Evolutionary conservation across 1,140 invertebrate species (phyloP), one percentile per base, ranked within the genome.

Genomic region (Leguminivora glycinivorella): DNA sequence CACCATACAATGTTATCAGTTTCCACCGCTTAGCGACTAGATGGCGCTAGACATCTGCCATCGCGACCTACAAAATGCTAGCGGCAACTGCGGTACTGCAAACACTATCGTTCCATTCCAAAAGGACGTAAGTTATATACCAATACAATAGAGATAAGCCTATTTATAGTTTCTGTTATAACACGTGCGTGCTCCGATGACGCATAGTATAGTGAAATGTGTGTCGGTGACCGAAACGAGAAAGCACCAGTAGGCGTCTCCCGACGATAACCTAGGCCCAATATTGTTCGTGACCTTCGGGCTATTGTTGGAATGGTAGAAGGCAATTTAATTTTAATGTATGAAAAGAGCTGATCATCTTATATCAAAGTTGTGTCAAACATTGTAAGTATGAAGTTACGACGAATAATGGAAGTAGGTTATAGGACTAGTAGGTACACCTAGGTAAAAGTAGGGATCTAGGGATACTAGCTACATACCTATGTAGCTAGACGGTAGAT

Each of bases 1-100:
- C n/a, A 17, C n/a, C 58, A 63, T 63, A 14, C 58, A 63, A 63
- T 63, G n/a, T 63, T 63, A 63, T 63, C 58, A 63, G 26, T 63
- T 63, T 19, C 1, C 25, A 0, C 4, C 9, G 26, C 6, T 29
- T 29, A 29, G 12, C 9, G 17, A 34, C 58, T 63, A 63, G 58
- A 29, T 63, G 58, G 24, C 58, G 58, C 29, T 34, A 34, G 58
- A 2, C 4, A 29, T 63, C 58, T 26, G 26, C 25, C n/a, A 34
- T 26, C 58, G 58, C 58, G 58, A 29, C 58, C 58, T 63, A 63
- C 58, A 63, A 34, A 63, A 60, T 60, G 7, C 24, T 17, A 43
- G 47, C n/a, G 47, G 47, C 19, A 10, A 52, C 47, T 52, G 47
- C 47, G 47, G 47, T 52, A 52, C 17, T 52, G 47, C 47, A 52